Conservation (phyloP, 2,888 invertebrate species). For the Sinohyriopsis cumingii region DNA sequence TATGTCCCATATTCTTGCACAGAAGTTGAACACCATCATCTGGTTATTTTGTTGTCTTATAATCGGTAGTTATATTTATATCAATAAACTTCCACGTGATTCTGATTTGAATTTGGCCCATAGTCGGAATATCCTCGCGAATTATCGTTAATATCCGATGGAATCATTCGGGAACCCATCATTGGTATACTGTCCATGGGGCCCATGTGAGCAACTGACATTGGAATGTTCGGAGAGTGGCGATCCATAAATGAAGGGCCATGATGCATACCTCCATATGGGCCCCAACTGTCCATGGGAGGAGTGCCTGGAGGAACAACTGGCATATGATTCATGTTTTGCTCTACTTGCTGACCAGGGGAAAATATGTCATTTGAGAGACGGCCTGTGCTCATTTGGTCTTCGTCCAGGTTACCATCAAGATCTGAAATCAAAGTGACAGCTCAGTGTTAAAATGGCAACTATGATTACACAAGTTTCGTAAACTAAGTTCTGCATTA, state of each 20-base stretch:
- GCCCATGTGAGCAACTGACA: conserved; percentile 56
- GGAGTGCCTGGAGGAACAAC: conserved; percentile 64
- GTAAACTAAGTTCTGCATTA: too few relatives aligned
- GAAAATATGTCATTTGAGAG: conserved; percentile 60
- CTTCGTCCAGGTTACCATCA: conserved; percentile 53
- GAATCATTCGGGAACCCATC: conserved; percentile 55
- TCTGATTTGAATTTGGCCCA: conserved; percentile 58
- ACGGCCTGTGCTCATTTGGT: conserved; percentile 49
- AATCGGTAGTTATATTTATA: background rate
- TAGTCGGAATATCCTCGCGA: conserved; percentile 60
- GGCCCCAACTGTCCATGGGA: conserved; percentile 58
- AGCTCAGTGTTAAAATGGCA: too few relatives aligned
- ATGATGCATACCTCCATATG: conserved; percentile 48
- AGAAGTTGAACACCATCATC: too few relatives aligned
- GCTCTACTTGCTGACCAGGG: conserved; percentile 63
- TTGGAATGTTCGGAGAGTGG: conserved; percentile 57
- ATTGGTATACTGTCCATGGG: conserved; percentile 57
- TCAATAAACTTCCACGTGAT: conserved; percentile 68
- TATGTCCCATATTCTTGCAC: too few relatives aligned
- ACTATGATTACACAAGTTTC: too few relatives aligned
- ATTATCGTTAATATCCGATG: conserved; percentile 55
- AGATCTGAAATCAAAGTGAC: conserved; percentile 34
- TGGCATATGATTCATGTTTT: conserved; percentile 62
- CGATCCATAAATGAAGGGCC: conserved; percentile 55
- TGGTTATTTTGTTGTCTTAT: too few relatives aligned